Percentiles rank a stretch among this genome's conserved stretches.
Conservation (phyloP, 2,888 invertebrate genomes). For the Drosophila fungiperda region DNA sequence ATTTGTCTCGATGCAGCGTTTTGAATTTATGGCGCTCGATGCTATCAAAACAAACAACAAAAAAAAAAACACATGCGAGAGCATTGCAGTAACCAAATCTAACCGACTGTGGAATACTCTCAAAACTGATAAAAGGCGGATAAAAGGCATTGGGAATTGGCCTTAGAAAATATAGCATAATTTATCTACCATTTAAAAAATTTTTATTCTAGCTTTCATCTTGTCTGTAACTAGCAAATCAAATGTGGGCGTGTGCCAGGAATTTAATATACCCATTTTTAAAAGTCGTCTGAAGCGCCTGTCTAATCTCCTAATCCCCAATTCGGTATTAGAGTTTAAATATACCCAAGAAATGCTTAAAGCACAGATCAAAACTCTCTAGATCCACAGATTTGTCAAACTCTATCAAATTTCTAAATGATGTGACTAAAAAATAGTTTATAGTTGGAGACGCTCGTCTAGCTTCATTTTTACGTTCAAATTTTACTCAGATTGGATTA, state of each 20-base stretch:
- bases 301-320: background rate
- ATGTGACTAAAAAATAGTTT: too few species aligned
- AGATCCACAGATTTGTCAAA: background rate
- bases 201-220: too few species aligned
- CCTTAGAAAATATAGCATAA: background rate
- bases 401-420: background rate
- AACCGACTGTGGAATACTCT: background rate
- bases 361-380: background rate
- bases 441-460: background rate
- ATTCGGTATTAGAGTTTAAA: background rate
- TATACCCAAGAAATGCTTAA: background rate
- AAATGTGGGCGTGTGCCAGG: background rate
- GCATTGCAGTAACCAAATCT: background rate
- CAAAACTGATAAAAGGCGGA: background rate
- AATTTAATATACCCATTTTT: too few species aligned
- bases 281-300: background rate
- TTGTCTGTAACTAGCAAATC: too few species aligned
- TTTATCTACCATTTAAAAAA: background rate
- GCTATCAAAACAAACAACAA: constrained; percentile 59
- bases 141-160: background rate
- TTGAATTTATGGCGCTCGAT: constrained; percentile 77
- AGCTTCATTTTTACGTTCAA: background rate
- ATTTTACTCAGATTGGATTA: background rate
- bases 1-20: constrained; percentile 73
- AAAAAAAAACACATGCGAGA: background rate